phyloP scores from a whole-genome alignment of 2,888 invertebrate species.

The Perizoma affinitatum region DNA sequence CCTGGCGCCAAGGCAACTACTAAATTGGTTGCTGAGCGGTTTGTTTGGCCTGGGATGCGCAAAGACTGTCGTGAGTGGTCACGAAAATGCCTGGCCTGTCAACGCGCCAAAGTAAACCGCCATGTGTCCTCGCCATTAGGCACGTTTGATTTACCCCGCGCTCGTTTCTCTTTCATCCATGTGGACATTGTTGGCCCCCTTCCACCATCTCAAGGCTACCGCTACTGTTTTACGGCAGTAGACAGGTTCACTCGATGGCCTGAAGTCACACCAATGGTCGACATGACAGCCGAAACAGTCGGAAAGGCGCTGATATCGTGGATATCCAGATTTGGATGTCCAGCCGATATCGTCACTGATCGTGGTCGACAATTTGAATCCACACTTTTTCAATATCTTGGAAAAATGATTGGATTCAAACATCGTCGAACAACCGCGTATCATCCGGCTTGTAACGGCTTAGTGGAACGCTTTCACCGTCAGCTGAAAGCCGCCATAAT shows the following conservation, averaged over 20 bases:
- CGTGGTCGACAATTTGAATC: no score
- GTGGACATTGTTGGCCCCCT: constrained; percentile 16
- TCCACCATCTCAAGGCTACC: constrained; percentile 4
- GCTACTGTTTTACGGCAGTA: constrained; percentile 8
- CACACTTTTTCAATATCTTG: no score
- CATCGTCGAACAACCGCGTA: no score
- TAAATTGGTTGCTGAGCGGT: constrained; percentile 18
- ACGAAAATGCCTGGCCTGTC: constrained; percentile 1
- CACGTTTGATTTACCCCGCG: not conserved
- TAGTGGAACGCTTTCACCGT: no score
- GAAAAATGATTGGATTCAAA: no score
- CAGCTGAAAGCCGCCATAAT: no score
- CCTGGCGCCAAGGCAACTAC: constrained; percentile 37
- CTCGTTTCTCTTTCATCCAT: constrained; percentile 5
- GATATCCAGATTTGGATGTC: no score
- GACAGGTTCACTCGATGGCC: constrained; percentile 9
- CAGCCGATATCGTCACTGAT: no score
- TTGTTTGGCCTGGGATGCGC: constrained; percentile 16
- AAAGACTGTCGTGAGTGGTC: not conserved
- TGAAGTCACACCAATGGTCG: constrained; percentile 13
- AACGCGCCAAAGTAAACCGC: not conserved
- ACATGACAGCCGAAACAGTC: constrained; percentile 19
- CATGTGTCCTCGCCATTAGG: no score
- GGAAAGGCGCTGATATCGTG: constrained; percentile 18
- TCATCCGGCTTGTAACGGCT: no score